A percentile compares a stretch with the other conserved stretches of the same genome.
Conservation (phyloP, 2,113 vertebrate species). For the Notothenia coriiceps region DNA sequence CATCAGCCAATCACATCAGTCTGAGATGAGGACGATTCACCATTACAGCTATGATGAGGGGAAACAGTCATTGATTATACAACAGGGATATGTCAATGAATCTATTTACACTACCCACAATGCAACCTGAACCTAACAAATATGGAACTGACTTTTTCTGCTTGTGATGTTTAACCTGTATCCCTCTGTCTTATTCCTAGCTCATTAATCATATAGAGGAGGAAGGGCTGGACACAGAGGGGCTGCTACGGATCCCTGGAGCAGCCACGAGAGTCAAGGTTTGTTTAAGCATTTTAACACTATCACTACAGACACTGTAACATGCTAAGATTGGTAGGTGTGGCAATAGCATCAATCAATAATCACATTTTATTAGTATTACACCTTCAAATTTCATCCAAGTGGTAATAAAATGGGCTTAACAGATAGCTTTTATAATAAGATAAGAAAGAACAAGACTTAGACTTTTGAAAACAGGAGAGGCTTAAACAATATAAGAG, state of each 20-base stretch:
- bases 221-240: constrained; percentile 92
- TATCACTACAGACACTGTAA: not conserved
- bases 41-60: not conserved
- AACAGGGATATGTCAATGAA: not conserved
- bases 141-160: not conserved
- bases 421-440: too few relatives aligned
- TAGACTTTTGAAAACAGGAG: too few relatives aligned
- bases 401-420: too few relatives aligned
- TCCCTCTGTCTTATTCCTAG: constrained; percentile 71
- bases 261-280: constrained; percentile 93
- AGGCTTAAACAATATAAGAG: too few relatives aligned
- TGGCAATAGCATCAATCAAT: too few relatives aligned
- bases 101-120: not conserved
- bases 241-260: constrained; percentile 95
- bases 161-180: not conserved
- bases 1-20: not conserved
- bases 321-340: not conserved
- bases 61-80: not conserved
- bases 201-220: constrained; percentile 92
- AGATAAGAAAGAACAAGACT: too few relatives aligned
- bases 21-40: not conserved
- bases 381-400: too few relatives aligned
- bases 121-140: not conserved
- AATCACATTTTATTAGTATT: too few relatives aligned
- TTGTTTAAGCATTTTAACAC: not conserved